Conservation (phyloP, 2,113 vertebrate genomes). For the Merops nubicus region DNA sequence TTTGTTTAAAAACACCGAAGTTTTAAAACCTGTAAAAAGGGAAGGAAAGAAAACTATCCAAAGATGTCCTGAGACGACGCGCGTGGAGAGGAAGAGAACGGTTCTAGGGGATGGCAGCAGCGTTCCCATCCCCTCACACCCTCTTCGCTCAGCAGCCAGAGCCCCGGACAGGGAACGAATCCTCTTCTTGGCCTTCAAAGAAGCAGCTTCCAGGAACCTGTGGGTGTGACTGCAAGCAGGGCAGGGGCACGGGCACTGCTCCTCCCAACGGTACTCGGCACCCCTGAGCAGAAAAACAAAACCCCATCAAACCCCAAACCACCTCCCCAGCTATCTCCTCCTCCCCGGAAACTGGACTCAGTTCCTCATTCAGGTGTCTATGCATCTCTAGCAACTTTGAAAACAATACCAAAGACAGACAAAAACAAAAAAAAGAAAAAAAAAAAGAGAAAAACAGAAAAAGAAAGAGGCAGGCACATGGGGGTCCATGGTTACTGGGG, state of each 20-base stretch:
- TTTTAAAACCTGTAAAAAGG: neutral
- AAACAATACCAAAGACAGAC: constrained; percentile 90
- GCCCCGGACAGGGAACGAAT: neutral
- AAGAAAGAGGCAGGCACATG: neutral
- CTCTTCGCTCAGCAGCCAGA: neutral
- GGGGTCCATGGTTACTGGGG: constrained; percentile 46
- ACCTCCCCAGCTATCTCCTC: neutral
- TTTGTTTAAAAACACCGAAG: neutral
- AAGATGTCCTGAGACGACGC: constrained; percentile 26
- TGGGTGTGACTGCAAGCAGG: neutral
- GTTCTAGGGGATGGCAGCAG: neutral
- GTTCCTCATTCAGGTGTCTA: constrained; percentile 84
- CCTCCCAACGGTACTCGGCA: neutral
- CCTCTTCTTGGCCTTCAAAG: neutral
- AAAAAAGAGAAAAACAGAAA: no score
- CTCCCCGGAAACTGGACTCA: neutral
- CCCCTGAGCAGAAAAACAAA: neutral
- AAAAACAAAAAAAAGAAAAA: neutral
- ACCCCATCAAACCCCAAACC: neutral
- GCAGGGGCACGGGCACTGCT: neutral
- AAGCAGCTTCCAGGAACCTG: neutral
- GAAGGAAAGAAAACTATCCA: constrained; percentile 27
- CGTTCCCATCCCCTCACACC: neutral
- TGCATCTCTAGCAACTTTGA: constrained; percentile 88
- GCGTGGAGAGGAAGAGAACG: neutral